Evolutionary conservation across 2,888 invertebrate species (phyloP).

Genomic region (Acleris sparsana): DNA sequence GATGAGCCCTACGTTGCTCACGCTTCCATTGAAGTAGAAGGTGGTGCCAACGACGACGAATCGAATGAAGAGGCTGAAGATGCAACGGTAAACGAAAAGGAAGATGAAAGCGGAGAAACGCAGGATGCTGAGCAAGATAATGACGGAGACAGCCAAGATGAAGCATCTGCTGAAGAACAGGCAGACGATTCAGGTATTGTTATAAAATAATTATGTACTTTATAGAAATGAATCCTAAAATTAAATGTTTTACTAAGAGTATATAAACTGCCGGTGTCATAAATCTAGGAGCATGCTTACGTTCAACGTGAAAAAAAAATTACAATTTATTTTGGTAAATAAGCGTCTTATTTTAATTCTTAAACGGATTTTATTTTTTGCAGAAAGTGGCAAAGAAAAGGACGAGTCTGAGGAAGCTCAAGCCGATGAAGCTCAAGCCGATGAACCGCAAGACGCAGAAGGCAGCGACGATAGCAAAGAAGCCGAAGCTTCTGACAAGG

Average conservation of each 20-base stretch:
- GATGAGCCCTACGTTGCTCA: conserved; percentile 78
- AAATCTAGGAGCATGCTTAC: too few species aligned
- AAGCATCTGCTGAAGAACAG: conserved; percentile 77
- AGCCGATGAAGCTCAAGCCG: conserved; percentile 57
- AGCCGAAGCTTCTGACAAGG: conserved; percentile 34
- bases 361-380: not conserved
- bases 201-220: not conserved
- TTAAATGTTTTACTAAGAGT: too few species aligned
- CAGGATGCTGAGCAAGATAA: conserved; percentile 42
- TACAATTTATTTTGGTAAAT: too few species aligned
- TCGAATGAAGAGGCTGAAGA: conserved; percentile 69
- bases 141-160: conserved; percentile 62
- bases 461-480: conserved; percentile 40
- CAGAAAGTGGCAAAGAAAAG: conserved; percentile 69
- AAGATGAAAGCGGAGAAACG: conserved; percentile 64
- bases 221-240: too few species aligned
- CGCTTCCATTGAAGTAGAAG: conserved; percentile 73
- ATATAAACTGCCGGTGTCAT: too few species aligned
- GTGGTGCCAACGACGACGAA: conserved; percentile 60
- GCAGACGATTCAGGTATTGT: conserved; percentile 70
- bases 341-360: not conserved
- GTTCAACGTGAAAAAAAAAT: too few species aligned
- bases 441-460: conserved; percentile 51
- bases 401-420: conserved; percentile 57
- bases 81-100: conserved; percentile 51